Evolutionary conservation across 2,113 vertebrate genomes (phyloP).

Genomic region (Myotis davidii): DNA sequence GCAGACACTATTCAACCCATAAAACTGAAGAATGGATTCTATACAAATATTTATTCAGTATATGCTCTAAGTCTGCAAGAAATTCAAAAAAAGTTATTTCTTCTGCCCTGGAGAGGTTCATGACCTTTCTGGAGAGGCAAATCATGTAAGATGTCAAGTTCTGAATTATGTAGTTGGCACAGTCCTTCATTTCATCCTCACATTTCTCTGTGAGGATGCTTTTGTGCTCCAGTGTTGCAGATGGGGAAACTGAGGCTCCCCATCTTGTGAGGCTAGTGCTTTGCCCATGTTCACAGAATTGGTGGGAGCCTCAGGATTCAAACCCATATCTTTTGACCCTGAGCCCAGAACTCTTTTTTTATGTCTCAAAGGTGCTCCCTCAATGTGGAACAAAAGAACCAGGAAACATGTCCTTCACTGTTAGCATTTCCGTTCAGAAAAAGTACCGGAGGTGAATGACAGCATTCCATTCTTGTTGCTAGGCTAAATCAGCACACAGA

Average conservation of each 20-base stretch:
- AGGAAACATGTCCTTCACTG: background rate
- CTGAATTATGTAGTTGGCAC: background rate
- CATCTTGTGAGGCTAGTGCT: background rate
- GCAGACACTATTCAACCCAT: background rate
- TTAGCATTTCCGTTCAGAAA: background rate
- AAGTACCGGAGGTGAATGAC: background rate
- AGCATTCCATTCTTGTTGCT: background rate
- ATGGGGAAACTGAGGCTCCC: background rate
- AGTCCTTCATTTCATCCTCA: background rate
- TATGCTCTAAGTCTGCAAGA: background rate
- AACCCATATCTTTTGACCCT: background rate
- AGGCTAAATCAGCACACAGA: background rate
- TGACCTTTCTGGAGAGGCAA: background rate
- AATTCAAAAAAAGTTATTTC: background rate
- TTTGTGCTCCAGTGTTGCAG: background rate
- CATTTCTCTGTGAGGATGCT: background rate
- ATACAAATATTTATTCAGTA: background rate
- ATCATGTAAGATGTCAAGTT: background rate
- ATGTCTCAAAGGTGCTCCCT: background rate
- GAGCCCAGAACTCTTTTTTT: background rate
- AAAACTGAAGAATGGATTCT: background rate
- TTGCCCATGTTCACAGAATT: background rate
- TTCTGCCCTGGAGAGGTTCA: background rate
- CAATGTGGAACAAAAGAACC: background rate
- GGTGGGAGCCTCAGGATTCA: background rate